These are phyloP conservation scores for Trisateles emortualis DNA, from an alignment of 2,888 invertebrate genomes.

Conservation along the genomic window DNA sequence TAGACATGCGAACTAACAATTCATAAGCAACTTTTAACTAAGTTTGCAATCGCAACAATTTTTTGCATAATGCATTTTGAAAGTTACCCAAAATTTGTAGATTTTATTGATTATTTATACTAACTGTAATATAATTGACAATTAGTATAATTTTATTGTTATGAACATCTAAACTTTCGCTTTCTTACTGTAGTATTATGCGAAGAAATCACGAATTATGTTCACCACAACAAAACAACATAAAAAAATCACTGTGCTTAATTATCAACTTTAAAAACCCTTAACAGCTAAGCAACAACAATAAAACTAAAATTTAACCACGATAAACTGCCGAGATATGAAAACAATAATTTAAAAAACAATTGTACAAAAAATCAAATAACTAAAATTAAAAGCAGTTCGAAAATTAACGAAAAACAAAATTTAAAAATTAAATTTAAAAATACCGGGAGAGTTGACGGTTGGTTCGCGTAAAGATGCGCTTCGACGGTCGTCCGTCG, in stretches of 20 bases:
- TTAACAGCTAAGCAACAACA: not conserved
- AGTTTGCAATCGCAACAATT: conserved; percentile 5
- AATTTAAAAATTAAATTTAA: conserved; percentile 38
- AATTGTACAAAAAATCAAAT: conserved; percentile 10
- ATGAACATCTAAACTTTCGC: conserved; percentile 41
- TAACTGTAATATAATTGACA: conserved; percentile 31
- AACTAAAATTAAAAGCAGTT: conserved; percentile 39
- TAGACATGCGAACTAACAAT: conserved; percentile 12
- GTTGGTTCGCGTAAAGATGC: conserved; percentile 60
- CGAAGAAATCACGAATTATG: conserved; percentile 24
- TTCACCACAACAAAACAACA: conserved; percentile 1
- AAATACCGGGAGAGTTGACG: conserved; percentile 51
- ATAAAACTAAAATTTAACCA: not conserved
- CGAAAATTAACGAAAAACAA: conserved; percentile 15
- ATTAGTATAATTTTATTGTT: conserved; percentile 45
- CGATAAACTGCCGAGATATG: not conserved
- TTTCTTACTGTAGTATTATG: conserved; percentile 25
- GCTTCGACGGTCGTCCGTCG: conserved; percentile 61
- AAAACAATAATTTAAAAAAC: conserved; percentile 1
- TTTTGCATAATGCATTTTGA: conserved; percentile 25
- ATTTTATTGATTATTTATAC: conserved; percentile 33
- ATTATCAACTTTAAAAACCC: not conserved
- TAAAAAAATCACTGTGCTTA: not conserved
- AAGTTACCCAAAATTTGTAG: conserved; percentile 29
- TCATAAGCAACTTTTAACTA: not conserved